Base-by-base conservation (phyloP, 2,113 vertebrate species). In the Neofelis nebulosa region DNA sequence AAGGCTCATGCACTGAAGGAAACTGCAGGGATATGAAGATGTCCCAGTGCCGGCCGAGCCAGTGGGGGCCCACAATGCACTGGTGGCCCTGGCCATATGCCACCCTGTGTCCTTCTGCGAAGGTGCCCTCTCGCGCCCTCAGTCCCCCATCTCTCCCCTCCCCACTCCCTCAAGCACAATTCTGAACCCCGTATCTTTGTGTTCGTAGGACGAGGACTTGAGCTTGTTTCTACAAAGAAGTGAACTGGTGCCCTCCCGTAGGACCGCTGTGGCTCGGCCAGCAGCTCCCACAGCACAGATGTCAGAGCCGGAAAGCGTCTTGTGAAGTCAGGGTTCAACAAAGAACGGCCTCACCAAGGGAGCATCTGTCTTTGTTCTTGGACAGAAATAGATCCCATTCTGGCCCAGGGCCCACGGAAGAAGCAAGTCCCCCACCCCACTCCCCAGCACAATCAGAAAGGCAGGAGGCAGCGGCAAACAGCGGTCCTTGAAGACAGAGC, bases 191-290 rank as follows among this genome's bases (percentile, higher is more conserved):
- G 94, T 95, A 96, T 95, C 89, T 97, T 88, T 98, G 95, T 2
- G 1, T 94, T 79, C 74, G 52, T 78, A 89, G n/a, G 7, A 31
- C 71, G 66, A 95, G 93, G 96, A 95, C 97, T 97, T 86, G 61
- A 66, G 71, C 86, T 96, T 96, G 97, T 97, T 98, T 96, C 96
- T 96, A 63, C 96, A 78, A 94, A 97, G 96, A 36, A 82, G 41
- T 92, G 78, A 95, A 71, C 90, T 91, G 76, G 50, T 45, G 69
- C 79, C 81, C 96, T 98, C 55, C 95, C 80, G 25, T 29, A 81
- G 68, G 80, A 27, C n/a, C 0, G 61, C n/a, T 0, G 15, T 79
- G 89, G 95, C 96, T 31, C 9, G 14, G 21, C 31, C 16, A 38
- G 2, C 38, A 27, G 94, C 93, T 82, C 87, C 15, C 96, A 93